Evolutionary conservation across 2,113 vertebrate genomes (phyloP).

Genomic region (Oxygymnocypris stewartii): DNA sequence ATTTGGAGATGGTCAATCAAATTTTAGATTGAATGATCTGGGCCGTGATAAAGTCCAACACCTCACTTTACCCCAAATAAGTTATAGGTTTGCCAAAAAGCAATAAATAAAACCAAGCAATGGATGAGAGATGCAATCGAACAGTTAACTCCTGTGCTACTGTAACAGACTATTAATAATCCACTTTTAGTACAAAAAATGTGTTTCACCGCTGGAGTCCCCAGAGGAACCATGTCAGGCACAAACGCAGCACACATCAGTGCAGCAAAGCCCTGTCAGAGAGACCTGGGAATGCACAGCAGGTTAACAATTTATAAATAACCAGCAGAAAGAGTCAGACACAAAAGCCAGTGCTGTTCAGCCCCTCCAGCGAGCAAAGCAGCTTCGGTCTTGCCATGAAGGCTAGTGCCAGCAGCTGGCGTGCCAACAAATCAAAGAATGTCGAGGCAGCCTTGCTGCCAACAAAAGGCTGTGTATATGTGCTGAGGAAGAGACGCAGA

Average conservation of each 20-base stretch:
- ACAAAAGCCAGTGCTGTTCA: slow-evolving; percentile 73
- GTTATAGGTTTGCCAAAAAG: background rate
- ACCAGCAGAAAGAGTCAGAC: slow-evolving; percentile 66
- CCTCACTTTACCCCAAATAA: background rate
- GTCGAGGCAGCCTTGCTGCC: slow-evolving; percentile 6
- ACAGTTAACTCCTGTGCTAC: slow-evolving; percentile 13
- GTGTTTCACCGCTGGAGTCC: slow-evolving; percentile 18
- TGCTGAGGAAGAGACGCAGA: background rate
- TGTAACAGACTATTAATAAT: slow-evolving; percentile 8
- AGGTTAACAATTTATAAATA: slow-evolving; percentile 75
- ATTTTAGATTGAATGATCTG: background rate
- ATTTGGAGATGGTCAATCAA: background rate
- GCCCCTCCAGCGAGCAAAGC: slow-evolving; percentile 30
- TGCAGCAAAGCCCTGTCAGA: slow-evolving; percentile 61
- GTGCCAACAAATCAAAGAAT: slow-evolving; percentile 38
- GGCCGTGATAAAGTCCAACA: background rate
- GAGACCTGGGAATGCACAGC: slow-evolving; percentile 67
- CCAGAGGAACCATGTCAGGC: slow-evolving; percentile 44
- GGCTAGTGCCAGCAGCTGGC: slow-evolving; percentile 16
- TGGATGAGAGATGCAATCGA: background rate
- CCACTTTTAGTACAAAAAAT: slow-evolving; percentile 17
- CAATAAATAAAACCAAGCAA: background rate
- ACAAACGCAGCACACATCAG: slow-evolving; percentile 70
- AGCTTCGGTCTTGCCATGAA: slow-evolving; percentile 24
- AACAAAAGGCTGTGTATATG: background rate